phyloP scores from a whole-genome alignment of 1,140 invertebrate species.

The Idris sp. region DNA sequence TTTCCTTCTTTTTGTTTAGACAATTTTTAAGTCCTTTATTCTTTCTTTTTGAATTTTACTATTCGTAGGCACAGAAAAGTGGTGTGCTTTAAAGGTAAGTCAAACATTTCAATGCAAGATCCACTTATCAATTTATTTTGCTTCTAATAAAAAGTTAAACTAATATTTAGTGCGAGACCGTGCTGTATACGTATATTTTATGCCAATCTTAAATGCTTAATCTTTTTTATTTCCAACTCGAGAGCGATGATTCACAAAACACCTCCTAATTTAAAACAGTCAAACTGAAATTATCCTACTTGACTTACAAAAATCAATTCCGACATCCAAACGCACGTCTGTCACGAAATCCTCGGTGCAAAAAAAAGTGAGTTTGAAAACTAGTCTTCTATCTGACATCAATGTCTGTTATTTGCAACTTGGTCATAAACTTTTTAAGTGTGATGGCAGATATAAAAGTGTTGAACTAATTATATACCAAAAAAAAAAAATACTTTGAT shows the following conservation, averaged over 20 bases:
- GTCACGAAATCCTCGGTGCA: constrained; percentile 38
- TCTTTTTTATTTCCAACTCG: constrained; percentile 28
- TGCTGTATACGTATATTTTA: constrained; percentile 14
- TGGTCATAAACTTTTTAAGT: constrained; percentile 3
- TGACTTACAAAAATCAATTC: constrained; percentile 47
- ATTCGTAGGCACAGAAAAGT: not conserved
- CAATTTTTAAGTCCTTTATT: too few relatives aligned
- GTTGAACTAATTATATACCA: not conserved
- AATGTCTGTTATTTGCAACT: constrained; percentile 1
- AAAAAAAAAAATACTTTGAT: too few relatives aligned
- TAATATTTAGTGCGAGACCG: too few relatives aligned
- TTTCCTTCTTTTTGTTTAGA: too few relatives aligned
- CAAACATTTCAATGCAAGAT: constrained; percentile 21
- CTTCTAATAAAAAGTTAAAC: constrained; percentile 11
- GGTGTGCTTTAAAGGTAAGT: constrained; percentile 31
- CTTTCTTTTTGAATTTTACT: not conserved
- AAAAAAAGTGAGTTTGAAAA: constrained; percentile 6
- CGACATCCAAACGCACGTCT: constrained; percentile 17
- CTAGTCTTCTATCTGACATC: constrained; percentile 8
- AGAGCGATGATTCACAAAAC: constrained; percentile 25
- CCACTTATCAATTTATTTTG: not conserved
- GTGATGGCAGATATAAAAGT: constrained; percentile 5
- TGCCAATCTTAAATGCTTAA: constrained; percentile 38
- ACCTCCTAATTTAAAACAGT: constrained; percentile 31
- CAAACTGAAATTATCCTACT: constrained; percentile 34